Conservation (phyloP, 1,140 invertebrate genomes). For the Ephestia elutella region DNA sequence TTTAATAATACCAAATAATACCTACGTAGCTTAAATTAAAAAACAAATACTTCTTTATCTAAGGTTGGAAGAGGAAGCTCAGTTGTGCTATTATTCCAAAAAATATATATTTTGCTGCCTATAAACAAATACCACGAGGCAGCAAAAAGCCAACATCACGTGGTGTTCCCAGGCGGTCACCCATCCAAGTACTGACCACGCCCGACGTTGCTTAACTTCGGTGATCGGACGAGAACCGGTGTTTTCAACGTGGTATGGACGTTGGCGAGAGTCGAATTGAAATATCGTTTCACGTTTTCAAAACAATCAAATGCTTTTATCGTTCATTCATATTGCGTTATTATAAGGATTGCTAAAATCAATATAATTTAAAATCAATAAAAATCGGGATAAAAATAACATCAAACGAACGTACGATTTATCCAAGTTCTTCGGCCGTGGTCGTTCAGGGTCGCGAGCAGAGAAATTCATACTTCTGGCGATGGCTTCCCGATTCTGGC, state of each 20-base stretch:
- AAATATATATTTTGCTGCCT: no score
- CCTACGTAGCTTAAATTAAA: no score
- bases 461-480: slow-evolving; percentile 39
- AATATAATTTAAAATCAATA: slow-evolving; percentile 7
- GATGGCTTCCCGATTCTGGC: slow-evolving; percentile 38
- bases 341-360: no score
- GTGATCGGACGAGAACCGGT: slow-evolving; percentile 45
- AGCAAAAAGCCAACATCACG: slow-evolving; percentile 30
- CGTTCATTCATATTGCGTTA: no score
- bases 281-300: neutral
- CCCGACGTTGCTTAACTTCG: slow-evolving; percentile 40
- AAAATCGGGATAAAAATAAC: neutral
- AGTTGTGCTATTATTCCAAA: no score
- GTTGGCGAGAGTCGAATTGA: slow-evolving; percentile 21
- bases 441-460: slow-evolving; percentile 20
- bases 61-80: no score
- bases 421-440: slow-evolving; percentile 29
- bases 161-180: slow-evolving; percentile 23
- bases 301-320: neutral
- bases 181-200: slow-evolving; percentile 17
- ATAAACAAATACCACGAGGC: no score
- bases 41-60: no score
- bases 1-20: no score
- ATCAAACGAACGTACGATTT: slow-evolving; percentile 27
- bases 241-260: slow-evolving; percentile 43